Evolutionary conservation across 1,140 invertebrate species (phyloP), one percentile per base, ranked within the genome.

Genomic region (Papilio aristodemus): DNA sequence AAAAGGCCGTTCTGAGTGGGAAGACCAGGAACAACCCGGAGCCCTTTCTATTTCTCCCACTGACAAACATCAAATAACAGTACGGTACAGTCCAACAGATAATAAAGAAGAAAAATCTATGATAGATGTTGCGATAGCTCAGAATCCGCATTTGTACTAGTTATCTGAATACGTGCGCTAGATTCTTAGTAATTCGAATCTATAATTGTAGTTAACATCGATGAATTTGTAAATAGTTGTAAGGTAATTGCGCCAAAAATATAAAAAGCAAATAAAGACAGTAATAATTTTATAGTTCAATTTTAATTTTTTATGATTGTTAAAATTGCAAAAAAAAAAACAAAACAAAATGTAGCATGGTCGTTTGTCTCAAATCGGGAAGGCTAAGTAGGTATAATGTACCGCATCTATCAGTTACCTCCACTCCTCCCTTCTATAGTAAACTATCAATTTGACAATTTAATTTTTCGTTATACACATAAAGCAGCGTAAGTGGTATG

Each of bases 401-500:
- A n/a, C n/a, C n/a, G n/a, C n/a, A n/a, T n/a, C n/a, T n/a, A n/a
- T n/a, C n/a, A n/a, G n/a, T n/a, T n/a, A n/a, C n/a, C n/a, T n/a
- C n/a, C n/a, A n/a, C n/a, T n/a, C n/a, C n/a, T n/a, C n/a, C 27
- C 6, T 6, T 2, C 27, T 6, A 6, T 32, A 32, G 27, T 32
- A 6, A 50, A 9, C 19, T 22, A 25, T 50, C 22, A 22, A 50
- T 11, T 22, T 38, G 32, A 60, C 8, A 11, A 13, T 36, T 38
- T 59, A 36, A 37, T 11, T 38, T 60, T 32, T 36, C 32, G 10
- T 36, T 60, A 37, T 37, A 14, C 4, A 7, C n/a, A 14, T 50
- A 60, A 37, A 36, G 14, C 17, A 71, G 62, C 54, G 63, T 60
- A 71, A 62, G 69, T 46, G 38, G 60, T 27, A n/a, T 70, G 70